Percentiles rank a stretch among this genome's conserved stretches.
phyloP scores from a whole-genome alignment of 2,888 invertebrate species.

The Ophion slaviceki region DNA sequence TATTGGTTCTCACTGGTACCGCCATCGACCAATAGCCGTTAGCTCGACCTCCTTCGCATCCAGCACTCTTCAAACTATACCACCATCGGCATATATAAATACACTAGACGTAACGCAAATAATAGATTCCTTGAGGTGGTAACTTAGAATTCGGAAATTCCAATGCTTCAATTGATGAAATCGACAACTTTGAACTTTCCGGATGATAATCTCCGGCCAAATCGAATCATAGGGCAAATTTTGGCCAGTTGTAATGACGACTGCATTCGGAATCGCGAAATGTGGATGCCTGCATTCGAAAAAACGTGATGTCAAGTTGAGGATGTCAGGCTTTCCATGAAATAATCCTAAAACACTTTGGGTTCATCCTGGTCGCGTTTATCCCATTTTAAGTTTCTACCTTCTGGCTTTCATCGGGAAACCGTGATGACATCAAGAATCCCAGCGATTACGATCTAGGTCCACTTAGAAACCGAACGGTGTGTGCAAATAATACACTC shows the following conservation, averaged over 20 bases:
- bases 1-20: slow-evolving; percentile 78
- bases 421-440: too few relatives aligned
- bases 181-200: background rate
- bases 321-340: too few relatives aligned
- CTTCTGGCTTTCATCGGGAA: too few relatives aligned
- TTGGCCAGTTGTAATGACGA: background rate
- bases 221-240: too few relatives aligned
- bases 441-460: too few relatives aligned
- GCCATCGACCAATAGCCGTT: slow-evolving; percentile 76
- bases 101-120: background rate
- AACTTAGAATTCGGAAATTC: background rate
- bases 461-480: too few relatives aligned
- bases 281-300: too few relatives aligned
- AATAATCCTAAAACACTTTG: too few relatives aligned
- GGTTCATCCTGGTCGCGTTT: too few relatives aligned
- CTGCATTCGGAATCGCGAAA: too few relatives aligned
- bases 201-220: background rate
- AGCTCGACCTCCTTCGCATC: slow-evolving; percentile 75
- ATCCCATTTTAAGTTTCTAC: too few relatives aligned
- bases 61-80: slow-evolving; percentile 49
- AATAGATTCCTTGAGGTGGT: background rate
- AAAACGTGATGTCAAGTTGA: too few relatives aligned
- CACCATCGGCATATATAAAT: slow-evolving; percentile 7
- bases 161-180: background rate
- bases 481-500: background rate